Percentiles rank a stretch among this genome's conserved stretches.
Evolutionary conservation across 2,797 vertebrate species (phyloP).

Genomic region (Parotocinclus haroldoi): DNA sequence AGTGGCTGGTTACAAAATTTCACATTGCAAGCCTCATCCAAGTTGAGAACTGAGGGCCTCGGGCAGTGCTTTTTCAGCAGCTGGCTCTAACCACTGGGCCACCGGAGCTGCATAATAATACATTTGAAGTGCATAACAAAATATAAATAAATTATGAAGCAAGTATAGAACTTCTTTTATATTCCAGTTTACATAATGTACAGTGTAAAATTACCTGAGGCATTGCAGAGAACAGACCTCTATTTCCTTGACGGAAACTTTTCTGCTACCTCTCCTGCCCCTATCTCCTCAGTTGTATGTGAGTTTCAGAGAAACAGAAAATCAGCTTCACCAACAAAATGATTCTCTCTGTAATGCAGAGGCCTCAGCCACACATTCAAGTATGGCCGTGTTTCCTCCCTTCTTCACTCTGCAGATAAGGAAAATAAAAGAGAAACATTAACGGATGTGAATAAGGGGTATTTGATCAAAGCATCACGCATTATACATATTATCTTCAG

Average conservation of each 20-base stretch:
- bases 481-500: constrained; percentile 8
- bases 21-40: too few species aligned
- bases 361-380: constrained; percentile 38
- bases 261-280: constrained; percentile 77
- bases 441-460: constrained; percentile 18
- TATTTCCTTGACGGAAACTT: constrained; percentile 80
- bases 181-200: too few species aligned
- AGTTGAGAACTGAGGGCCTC: too few species aligned
- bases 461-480: constrained; percentile 3
- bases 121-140: too few species aligned
- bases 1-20: too few species aligned
- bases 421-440: constrained; percentile 1
- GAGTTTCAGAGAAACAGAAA: constrained; percentile 38
- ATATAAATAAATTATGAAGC: too few species aligned
- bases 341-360: constrained; percentile 33
- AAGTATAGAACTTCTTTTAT: too few species aligned
- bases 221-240: constrained; percentile 90
- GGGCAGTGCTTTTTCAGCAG: too few species aligned
- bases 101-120: too few species aligned
- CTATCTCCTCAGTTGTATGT: constrained; percentile 77
- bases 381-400: constrained; percentile 29
- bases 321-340: constrained; percentile 57
- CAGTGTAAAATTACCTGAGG: constrained; percentile 82
- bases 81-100: too few species aligned
- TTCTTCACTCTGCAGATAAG: constrained; percentile 32